Conservation (phyloP, 2,113 vertebrate genomes). For the Recurvirostra avosetta region DNA sequence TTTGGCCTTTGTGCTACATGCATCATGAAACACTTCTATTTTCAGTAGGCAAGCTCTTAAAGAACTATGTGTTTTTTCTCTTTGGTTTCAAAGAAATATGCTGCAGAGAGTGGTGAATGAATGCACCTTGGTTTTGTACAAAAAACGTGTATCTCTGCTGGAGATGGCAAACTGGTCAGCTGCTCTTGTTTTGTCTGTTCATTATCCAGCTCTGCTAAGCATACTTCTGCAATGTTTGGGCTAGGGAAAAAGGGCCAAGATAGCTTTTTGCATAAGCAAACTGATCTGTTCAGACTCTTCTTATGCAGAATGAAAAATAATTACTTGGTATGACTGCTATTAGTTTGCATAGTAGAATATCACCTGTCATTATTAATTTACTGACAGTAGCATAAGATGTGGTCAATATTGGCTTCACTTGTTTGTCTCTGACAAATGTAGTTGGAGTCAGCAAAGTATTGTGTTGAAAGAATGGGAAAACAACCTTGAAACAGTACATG, state of each 20-base stretch:
- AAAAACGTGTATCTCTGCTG: not conserved
- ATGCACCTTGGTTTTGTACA: not conserved
- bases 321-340: not conserved
- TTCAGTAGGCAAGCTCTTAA: not conserved
- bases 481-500: not conserved
- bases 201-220: not conserved
- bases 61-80: not conserved
- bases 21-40: not conserved
- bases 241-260: not conserved
- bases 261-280: not conserved
- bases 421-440: not conserved
- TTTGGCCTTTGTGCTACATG: not conserved
- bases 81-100: not conserved
- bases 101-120: not conserved
- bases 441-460: not conserved
- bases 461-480: not conserved
- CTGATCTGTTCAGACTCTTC: not conserved
- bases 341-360: not conserved
- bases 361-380: not conserved
- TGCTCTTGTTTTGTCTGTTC: conserved; percentile 42
- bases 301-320: not conserved
- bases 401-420: not conserved
- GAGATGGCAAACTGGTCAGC: not conserved
- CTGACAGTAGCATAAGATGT: not conserved
- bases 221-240: not conserved